Percentiles rank a stretch among this genome's conserved stretches.
These are phyloP conservation scores for Amniataba percoides DNA, from an alignment of 2,797 vertebrate species.

Conservation along the genomic window DNA sequence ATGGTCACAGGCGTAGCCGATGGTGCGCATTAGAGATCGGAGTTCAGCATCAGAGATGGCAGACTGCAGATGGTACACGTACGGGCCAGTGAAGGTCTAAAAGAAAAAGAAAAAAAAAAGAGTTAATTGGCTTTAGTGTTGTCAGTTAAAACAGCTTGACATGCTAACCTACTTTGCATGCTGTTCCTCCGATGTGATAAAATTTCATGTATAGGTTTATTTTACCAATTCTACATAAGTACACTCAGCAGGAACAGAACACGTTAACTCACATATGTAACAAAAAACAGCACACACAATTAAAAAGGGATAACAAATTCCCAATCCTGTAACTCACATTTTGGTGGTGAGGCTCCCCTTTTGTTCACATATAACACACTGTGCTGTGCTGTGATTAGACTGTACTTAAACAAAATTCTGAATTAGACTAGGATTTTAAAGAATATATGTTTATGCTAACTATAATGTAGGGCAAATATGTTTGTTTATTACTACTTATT, in stretches of 20 bases:
- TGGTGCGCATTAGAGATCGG: constrained; percentile 90
- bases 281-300: neutral
- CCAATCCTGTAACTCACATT: neutral
- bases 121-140: constrained; percentile 8
- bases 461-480: neutral
- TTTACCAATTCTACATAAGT: neutral
- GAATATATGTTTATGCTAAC: neutral
- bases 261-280: neutral
- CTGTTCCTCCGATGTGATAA: neutral
- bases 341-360: neutral
- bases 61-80: constrained; percentile 96
- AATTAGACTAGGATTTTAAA: too few species aligned
- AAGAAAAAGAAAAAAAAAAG: constrained; percentile 42
- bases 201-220: neutral
- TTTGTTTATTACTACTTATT: neutral
- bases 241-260: neutral
- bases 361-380: neutral
- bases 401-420: neutral
- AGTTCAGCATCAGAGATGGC: constrained; percentile 92
- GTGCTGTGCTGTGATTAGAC: neutral
- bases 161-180: neutral
- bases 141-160: constrained; percentile 7
- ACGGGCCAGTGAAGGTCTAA: constrained; percentile 97
- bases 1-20: constrained; percentile 94
- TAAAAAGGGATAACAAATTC: neutral